Base-by-base conservation (phyloP, 1,140 invertebrate genomes). In the Battus philenor region DNA sequence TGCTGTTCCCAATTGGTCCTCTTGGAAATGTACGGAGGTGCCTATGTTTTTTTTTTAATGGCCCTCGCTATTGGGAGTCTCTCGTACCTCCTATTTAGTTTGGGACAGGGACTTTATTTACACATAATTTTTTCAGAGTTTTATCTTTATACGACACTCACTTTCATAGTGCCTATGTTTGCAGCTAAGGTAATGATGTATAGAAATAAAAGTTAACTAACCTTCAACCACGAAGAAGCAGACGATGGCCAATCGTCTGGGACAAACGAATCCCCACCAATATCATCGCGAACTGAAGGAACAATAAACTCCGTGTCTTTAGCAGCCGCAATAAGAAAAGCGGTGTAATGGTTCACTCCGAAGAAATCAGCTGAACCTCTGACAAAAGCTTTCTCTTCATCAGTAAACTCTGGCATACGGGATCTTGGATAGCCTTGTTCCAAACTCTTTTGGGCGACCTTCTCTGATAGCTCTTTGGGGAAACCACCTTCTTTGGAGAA, bases 401-500 rank as follows among this genome's bases (percentile, higher is more conserved):
- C 34, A n/a, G 34, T 38, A 11, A 38, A 38, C 6, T 38, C 13
- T 0, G 88, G 88, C 1, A 89, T 54, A 32, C 84, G 66, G 0
- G 88, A 89, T n/a, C 18, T 45, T 1, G 47, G 2, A 10, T 44
- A 67, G 2, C 85, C 84, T 54, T 88, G 71, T 12, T 61, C 48
- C n/a, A 33, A 18, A 49, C 89, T 89, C 3, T 78, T 86, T 0
- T 59, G 33, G 10, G 66, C 87, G n/a, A 91, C 64, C 1, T 63
- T 45, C 1, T 69, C 49, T 47, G 82, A 88, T 80, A 90, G 86
- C 0, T 87, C 38, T 26, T 38, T 38, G 1, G 90, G 89, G 68
- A 90, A 91, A 54, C 90, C 87, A 1, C 90, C 89, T 39, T 47
- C 44, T 2, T 53, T 41, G 0, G 86, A 85, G 47, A 87, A 90